Evolutionary conservation across 2,888 invertebrate species (phyloP).

Genomic region (Hemaris fuciformis): DNA sequence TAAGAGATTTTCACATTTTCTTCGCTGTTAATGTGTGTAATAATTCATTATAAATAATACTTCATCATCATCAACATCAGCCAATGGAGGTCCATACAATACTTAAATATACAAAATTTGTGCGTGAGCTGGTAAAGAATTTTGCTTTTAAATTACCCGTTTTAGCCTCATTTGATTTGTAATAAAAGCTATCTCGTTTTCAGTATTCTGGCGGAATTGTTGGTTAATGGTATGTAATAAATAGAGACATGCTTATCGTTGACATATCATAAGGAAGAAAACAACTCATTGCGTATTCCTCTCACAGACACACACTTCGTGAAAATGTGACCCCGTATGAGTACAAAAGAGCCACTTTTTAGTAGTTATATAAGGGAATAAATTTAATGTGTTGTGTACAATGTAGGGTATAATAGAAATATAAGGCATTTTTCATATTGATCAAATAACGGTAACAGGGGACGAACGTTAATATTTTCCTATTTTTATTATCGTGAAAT

Average conservation of each 20-base stretch:
- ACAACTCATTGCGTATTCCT: slow-evolving; percentile 60
- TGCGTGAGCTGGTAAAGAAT: no score
- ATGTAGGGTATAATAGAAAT: neutral
- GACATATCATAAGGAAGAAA: slow-evolving; percentile 51
- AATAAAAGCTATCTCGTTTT: neutral
- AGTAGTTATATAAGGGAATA: slow-evolving; percentile 29
- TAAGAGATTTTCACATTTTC: no score
- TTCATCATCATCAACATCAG: no score
- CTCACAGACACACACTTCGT: slow-evolving; percentile 57
- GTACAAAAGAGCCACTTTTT: slow-evolving; percentile 38
- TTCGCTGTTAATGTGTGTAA: no score
- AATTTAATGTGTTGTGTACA: slow-evolving; percentile 15
- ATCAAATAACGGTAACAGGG: neutral
- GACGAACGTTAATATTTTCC: neutral
- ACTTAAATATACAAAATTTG: no score
- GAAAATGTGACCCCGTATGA: slow-evolving; percentile 53
- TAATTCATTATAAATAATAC: no score
- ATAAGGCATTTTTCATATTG: neutral
- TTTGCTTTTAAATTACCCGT: no score
- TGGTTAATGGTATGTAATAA: slow-evolving; percentile 55
- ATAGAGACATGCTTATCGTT: slow-evolving; percentile 55
- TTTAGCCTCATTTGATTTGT: neutral
- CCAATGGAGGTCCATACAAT: no score
- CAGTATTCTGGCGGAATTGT: neutral
- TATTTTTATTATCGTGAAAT: neutral